Evolutionary conservation across 1,140 invertebrate species (phyloP).

Genomic region (Pinna nobilis): DNA sequence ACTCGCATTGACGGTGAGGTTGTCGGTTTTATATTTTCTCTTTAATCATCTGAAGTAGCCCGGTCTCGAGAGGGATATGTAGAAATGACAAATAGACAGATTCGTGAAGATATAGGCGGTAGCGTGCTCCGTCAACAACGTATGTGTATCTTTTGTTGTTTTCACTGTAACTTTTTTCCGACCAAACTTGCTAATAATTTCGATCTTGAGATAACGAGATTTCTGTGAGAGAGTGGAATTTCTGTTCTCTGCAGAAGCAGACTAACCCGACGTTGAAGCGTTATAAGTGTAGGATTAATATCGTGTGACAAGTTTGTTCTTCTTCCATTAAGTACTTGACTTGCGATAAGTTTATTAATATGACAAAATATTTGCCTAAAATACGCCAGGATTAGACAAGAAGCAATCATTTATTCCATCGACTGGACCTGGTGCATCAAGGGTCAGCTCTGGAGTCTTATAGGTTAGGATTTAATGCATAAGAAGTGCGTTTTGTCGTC

Average conservation of each 20-base stretch:
- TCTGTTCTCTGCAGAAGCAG: slow-evolving; percentile 10
- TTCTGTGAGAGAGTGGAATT: slow-evolving; percentile 36
- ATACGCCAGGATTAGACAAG: slow-evolving; percentile 35
- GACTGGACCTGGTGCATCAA: slow-evolving; percentile 9
- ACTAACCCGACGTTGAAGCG: slow-evolving; percentile 27
- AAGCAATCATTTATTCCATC: slow-evolving; percentile 31
- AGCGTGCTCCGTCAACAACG: slow-evolving; percentile 33
- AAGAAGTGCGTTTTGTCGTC: slow-evolving; percentile 6
- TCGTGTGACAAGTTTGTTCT: slow-evolving; percentile 46
- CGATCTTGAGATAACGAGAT: slow-evolving; percentile 1
- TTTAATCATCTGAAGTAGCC: slow-evolving; percentile 30
- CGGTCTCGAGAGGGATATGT: slow-evolving; percentile 18
- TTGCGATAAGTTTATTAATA: slow-evolving; percentile 46
- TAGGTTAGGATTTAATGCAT: slow-evolving; percentile 24
- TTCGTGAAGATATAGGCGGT: slow-evolving; percentile 21
- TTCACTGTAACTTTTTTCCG: slow-evolving; percentile 36
- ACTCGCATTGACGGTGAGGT: too few relatives aligned
- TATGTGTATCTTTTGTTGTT: slow-evolving; percentile 28
- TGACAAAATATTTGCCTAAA: slow-evolving; percentile 43
- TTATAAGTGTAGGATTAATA: slow-evolving; percentile 44
- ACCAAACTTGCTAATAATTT: slow-evolving; percentile 26
- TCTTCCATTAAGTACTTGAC: slow-evolving; percentile 45
- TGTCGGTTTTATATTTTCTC: too few relatives aligned
- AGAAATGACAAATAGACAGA: slow-evolving; percentile 17
- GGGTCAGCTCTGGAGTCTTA: slow-evolving; percentile 4